Evolutionary conservation across 2,888 invertebrate species (phyloP).

Genomic region (Drosophila diplacantha): DNA sequence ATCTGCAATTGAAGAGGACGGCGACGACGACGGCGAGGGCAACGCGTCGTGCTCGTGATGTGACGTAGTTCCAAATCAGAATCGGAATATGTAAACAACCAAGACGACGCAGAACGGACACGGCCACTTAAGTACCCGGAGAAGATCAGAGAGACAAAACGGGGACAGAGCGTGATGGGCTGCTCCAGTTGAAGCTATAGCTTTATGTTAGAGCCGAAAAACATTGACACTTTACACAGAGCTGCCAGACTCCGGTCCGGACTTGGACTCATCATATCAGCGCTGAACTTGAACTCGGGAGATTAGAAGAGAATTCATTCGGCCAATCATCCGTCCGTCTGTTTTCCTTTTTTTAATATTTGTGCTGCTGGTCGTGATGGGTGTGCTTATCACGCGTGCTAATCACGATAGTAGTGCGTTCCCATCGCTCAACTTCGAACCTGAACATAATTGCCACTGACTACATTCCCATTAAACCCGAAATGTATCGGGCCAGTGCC

Average conservation of each 20-base stretch:
- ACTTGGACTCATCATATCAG: constrained; percentile 20
- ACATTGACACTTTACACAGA: constrained; percentile 25
- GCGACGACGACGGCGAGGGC: constrained; percentile 5
- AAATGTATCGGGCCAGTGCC: constrained; percentile 10
- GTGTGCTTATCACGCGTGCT: constrained; percentile 35
- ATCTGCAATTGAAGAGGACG: constrained; percentile 46
- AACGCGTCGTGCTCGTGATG: constrained; percentile 20
- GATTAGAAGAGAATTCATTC: constrained; percentile 27
- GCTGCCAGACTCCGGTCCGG: constrained; percentile 19
- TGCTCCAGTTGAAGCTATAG: background rate
- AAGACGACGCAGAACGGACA: constrained; percentile 37
- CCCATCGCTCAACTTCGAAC: constrained; percentile 9
- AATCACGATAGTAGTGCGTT: constrained; percentile 39
- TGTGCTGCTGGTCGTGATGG: constrained; percentile 21
- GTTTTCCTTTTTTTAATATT: background rate
- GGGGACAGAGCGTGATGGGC: constrained; percentile 17
- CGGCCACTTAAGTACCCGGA: constrained; percentile 45
- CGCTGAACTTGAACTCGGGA: constrained; percentile 38
- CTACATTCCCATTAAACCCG: background rate
- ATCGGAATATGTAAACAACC: constrained; percentile 37
- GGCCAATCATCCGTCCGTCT: constrained; percentile 4
- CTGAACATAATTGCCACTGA: constrained; percentile 23
- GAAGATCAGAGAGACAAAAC: constrained; percentile 20
- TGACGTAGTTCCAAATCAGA: constrained; percentile 47
- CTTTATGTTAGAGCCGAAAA: constrained; percentile 37